phyloP scores from a whole-genome alignment of 2,888 invertebrate species.

The Yponomeuta malinellus region DNA sequence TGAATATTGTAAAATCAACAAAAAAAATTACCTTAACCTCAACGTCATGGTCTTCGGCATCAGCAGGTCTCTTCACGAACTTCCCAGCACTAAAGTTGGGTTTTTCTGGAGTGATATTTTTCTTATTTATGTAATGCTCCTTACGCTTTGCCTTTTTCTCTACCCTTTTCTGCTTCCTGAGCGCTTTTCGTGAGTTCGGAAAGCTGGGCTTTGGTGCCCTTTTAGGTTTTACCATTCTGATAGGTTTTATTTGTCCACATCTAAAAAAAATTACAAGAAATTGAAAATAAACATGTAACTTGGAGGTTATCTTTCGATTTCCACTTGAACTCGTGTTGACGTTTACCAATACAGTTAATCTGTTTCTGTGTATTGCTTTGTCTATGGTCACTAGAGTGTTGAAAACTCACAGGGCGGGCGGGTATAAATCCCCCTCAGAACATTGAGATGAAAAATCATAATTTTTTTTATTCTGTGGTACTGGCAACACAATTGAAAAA shows the following conservation, averaged over 20 bases:
- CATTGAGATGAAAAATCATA: no score
- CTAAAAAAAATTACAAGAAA: not conserved
- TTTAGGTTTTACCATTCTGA: constrained; percentile 50
- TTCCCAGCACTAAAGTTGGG: constrained; percentile 40
- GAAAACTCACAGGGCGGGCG: no score
- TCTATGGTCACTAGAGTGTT: not conserved
- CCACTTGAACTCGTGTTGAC: not conserved
- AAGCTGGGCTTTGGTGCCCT: constrained; percentile 34
- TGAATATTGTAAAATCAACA: not conserved
- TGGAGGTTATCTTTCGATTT: constrained; percentile 2
- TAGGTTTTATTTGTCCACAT: not conserved
- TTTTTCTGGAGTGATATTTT: constrained; percentile 29
- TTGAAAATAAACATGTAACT: not conserved
- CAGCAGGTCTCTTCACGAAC: constrained; percentile 53
- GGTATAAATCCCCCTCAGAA: not conserved
- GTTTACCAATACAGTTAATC: not conserved
- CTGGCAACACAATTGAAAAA: not conserved
- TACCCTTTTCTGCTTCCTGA: constrained; percentile 82
- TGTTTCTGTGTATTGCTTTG: not conserved
- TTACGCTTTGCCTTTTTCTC: constrained; percentile 78
- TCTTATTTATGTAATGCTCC: constrained; percentile 61
- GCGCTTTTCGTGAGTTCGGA: constrained; percentile 77
- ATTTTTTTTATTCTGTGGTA: not conserved
- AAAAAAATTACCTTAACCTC: constrained; percentile 33
- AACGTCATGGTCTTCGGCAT: constrained; percentile 27